Conservation (phyloP, 2,113 vertebrate genomes). For the Zootoca vivipara region DNA sequence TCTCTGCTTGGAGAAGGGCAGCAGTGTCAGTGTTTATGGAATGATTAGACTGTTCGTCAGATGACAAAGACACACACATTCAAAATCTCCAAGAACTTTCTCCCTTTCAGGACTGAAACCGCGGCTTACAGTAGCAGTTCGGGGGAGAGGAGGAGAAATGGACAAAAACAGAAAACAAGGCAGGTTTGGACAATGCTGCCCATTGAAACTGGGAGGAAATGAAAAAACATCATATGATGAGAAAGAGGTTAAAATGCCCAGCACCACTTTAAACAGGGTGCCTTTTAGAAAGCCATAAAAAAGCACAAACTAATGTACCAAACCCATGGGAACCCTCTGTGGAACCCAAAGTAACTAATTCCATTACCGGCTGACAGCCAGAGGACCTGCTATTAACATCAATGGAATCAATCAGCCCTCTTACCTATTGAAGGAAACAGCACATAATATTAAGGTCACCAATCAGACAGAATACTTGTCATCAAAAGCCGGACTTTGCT, state of each 20-base stretch:
- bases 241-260: slow-evolving; percentile 5
- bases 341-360: not conserved
- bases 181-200: slow-evolving; percentile 15
- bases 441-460: not conserved
- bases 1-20: not conserved
- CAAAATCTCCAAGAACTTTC: not conserved
- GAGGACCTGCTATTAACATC: not conserved
- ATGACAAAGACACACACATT: not conserved
- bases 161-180: not conserved
- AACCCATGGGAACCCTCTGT: not conserved
- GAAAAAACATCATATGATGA: not conserved
- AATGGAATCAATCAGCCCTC: not conserved
- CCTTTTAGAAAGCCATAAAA: not conserved
- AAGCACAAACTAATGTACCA: not conserved
- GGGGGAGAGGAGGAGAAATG: not conserved
- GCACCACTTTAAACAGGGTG: slow-evolving; percentile 7
- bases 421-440: not conserved
- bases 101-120: not conserved
- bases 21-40: not conserved
- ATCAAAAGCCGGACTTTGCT: not conserved
- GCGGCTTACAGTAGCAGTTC: not conserved
- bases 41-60: not conserved
- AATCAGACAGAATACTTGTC: not conserved
- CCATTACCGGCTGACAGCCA: not conserved
- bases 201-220: not conserved